phyloP scores from a whole-genome alignment of 2,113 vertebrate genomes.

The Hemichromis elongatus region DNA sequence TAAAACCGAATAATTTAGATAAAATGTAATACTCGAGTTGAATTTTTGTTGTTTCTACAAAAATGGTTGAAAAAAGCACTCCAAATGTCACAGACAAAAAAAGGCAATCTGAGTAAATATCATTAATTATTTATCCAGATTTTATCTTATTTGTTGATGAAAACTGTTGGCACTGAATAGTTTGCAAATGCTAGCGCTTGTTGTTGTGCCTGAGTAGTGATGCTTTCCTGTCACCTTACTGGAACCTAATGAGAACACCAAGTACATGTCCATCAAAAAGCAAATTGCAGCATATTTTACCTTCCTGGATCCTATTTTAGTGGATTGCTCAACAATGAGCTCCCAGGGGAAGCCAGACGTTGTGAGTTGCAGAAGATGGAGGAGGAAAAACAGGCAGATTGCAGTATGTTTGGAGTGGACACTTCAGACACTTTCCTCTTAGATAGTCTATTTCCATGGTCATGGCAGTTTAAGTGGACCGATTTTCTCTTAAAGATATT shows the following conservation, averaged over 20 bases:
- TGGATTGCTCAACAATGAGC: slow-evolving; percentile 23
- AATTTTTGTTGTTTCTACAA: neutral
- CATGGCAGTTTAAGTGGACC: neutral
- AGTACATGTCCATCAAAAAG: slow-evolving; percentile 21
- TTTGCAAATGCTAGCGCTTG: neutral
- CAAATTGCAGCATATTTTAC: slow-evolving; percentile 7
- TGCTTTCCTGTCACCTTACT: slow-evolving; percentile 10
- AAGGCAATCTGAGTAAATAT: neutral
- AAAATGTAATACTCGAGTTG: neutral
- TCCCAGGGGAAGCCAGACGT: slow-evolving; percentile 9
- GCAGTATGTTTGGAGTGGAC: neutral
- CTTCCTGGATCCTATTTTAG: neutral
- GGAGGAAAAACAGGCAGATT: neutral
- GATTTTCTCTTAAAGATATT: neutral
- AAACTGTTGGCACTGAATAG: neutral
- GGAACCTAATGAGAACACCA: slow-evolving; percentile 23
- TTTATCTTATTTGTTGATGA: neutral
- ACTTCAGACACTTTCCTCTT: neutral
- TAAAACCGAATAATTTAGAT: neutral
- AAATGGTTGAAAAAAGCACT: neutral
- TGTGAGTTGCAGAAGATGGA: neutral
- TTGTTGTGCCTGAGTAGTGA: neutral
- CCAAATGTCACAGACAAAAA: neutral
- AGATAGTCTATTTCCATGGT: neutral
- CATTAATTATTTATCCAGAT: neutral